These are phyloP conservation scores for Heloderma charlesbogerti DNA, from an alignment of 2,113 vertebrate genomes.

Conservation along the genomic window DNA sequence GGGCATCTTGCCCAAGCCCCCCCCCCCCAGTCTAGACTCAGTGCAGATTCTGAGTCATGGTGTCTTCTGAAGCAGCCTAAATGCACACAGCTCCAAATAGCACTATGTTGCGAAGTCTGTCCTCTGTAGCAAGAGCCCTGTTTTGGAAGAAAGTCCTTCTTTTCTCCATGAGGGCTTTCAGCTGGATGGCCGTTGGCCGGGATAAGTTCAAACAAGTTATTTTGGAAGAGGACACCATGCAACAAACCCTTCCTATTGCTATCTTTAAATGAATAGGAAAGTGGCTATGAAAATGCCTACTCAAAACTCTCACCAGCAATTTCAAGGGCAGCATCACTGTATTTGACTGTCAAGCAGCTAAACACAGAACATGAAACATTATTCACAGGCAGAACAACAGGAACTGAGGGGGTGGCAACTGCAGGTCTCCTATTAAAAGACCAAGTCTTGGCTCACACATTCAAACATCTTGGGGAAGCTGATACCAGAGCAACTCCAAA, in stretches of 20 bases:
- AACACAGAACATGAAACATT: neutral
- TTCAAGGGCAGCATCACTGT: neutral
- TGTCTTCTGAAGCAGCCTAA: neutral
- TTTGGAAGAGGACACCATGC: neutral
- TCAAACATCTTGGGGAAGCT: neutral
- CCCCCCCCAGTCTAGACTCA: no score
- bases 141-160: neutral
- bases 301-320: neutral
- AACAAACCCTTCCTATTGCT: neutral
- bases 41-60: neutral
- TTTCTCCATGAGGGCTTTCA: neutral
- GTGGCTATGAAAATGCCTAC: neutral
- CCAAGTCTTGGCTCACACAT: neutral
- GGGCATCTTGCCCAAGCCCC: neutral
- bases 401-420: slow-evolving; percentile 27
- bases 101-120: neutral
- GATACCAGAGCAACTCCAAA: neutral
- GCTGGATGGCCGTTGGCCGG: neutral
- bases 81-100: neutral
- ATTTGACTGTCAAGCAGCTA: neutral
- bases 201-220: neutral
- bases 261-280: neutral
- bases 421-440: neutral
- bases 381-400: slow-evolving; percentile 28
- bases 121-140: neutral